phyloP scores from a whole-genome alignment of 2,888 invertebrate species.

The Leptinotarsa tumamoca region DNA sequence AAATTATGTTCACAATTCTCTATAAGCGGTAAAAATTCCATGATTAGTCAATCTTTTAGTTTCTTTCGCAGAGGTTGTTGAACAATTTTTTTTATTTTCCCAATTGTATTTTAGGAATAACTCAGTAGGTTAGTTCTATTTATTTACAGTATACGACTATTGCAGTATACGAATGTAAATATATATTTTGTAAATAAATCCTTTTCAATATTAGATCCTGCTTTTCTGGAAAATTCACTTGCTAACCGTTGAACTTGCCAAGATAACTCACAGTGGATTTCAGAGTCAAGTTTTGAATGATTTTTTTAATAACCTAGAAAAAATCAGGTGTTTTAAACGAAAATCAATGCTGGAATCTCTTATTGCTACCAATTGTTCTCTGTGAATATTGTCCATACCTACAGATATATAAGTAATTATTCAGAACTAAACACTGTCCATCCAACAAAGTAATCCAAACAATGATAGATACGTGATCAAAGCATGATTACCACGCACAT shows the following conservation, averaged over 20 bases:
- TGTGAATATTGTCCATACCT: no score
- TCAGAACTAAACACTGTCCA: no score
- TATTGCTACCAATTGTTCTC: no score
- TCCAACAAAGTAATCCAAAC: no score
- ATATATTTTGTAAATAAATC: constrained; percentile 18
- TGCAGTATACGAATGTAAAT: constrained; percentile 10
- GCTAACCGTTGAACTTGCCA: background rate
- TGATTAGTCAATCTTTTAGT: background rate
- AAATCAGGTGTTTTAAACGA: no score
- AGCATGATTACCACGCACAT: no score
- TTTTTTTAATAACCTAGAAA: no score
- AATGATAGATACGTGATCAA: no score
- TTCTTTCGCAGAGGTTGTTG: constrained; percentile 10
- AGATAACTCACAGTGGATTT: background rate
- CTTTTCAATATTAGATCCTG: constrained; percentile 4
- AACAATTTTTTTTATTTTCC: constrained; percentile 17
- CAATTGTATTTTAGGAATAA: constrained; percentile 6
- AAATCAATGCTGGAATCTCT: no score
- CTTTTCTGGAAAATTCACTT: background rate
- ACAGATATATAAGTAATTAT: no score
- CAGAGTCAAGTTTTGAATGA: background rate
- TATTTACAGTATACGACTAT: background rate
- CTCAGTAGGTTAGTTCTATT: constrained; percentile 3
- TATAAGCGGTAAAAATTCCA: background rate
- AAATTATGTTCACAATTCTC: constrained; percentile 5